Conservation (phyloP, 2,888 invertebrate species). For the Periphyllus acericola region DNA sequence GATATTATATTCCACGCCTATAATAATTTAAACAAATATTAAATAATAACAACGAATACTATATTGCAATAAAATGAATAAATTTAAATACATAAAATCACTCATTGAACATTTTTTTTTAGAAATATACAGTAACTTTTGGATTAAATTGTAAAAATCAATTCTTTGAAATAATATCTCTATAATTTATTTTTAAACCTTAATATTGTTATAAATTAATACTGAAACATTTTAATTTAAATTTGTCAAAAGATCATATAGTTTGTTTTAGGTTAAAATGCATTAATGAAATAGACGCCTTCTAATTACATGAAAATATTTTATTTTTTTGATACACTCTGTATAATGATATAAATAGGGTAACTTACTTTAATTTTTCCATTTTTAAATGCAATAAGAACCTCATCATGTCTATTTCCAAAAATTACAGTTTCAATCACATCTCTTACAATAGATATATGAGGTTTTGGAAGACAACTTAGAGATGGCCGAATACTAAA, state of each 20-base stretch:
- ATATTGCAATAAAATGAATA: not conserved
- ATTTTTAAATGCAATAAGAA: constrained; percentile 69
- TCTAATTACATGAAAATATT: no score
- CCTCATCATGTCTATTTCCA: constrained; percentile 68
- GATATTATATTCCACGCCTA: constrained; percentile 51
- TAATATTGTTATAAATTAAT: no score
- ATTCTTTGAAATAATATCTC: no score
- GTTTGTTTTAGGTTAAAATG: no score
- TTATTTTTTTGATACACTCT: no score
- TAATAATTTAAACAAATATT: not conserved
- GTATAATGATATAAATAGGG: not conserved
- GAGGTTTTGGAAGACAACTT: constrained; percentile 67
- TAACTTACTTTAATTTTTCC: constrained; percentile 69
- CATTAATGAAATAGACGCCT: no score
- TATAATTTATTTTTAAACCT: no score
- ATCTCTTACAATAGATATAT: constrained; percentile 72
- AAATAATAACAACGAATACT: not conserved
- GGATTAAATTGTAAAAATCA: no score
- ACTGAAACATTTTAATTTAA: no score
- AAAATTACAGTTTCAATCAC: constrained; percentile 73
- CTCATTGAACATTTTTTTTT: not conserved
- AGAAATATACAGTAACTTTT: not conserved
- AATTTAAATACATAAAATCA: not conserved
- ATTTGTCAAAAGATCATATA: no score
- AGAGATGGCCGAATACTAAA: constrained; percentile 41